Percentiles rank a stretch among this genome's conserved stretches.
Evolutionary conservation across 2,797 vertebrate species (phyloP).

Genomic region (Alcedo atthis): DNA sequence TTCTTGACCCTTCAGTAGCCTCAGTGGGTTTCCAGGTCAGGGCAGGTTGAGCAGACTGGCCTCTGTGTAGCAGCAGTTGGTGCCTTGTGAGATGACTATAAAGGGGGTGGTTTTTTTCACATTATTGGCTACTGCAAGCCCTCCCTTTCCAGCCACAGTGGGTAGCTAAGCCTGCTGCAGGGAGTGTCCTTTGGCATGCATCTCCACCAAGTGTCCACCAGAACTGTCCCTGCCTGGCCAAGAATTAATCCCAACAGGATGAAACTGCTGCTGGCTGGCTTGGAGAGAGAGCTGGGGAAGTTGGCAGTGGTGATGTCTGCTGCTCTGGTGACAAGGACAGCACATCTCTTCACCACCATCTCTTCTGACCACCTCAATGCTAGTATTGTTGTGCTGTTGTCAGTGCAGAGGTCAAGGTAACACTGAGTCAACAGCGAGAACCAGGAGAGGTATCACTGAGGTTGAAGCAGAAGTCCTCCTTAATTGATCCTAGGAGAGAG

Average conservation of each 20-base stretch:
- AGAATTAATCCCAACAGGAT: not conserved
- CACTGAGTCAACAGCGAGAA: not conserved
- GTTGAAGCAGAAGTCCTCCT: not conserved
- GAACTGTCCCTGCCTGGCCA: not conserved
- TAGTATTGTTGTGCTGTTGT: not conserved
- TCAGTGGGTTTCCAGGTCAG: not conserved
- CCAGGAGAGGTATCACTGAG: not conserved
- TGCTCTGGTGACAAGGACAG: not conserved
- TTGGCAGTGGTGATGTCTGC: not conserved
- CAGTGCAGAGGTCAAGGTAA: not conserved
- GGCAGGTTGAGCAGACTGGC: not conserved
- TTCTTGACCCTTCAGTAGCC: not conserved
- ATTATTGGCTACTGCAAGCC: not conserved
- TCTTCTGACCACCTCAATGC: not conserved
- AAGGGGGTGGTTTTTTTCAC: not conserved
- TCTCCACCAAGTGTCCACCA: not conserved
- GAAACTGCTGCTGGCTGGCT: not conserved
- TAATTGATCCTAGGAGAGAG: not conserved
- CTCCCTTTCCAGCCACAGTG: not conserved
- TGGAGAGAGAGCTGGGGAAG: not conserved
- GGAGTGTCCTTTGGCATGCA: accelerated
- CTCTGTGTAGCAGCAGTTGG: not conserved
- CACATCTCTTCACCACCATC: accelerated
- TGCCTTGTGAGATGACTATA: not conserved
- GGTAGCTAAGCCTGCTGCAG: not conserved